Evolutionary conservation across 2,113 vertebrate species (phyloP).

Genomic region (Dicerorhinus sumatrensis): DNA sequence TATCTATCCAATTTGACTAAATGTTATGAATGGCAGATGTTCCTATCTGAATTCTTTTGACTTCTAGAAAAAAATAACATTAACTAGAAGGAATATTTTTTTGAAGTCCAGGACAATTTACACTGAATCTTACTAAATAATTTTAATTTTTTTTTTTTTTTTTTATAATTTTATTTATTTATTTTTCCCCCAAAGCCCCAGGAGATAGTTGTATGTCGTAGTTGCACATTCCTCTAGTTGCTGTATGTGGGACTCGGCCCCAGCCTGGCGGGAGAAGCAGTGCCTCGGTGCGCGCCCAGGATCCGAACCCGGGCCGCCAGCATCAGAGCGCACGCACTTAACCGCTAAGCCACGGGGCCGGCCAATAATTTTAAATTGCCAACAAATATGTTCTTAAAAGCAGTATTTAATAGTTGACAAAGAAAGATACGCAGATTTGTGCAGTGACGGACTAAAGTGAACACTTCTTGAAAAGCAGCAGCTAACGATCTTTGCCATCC

Average conservation of each 20-base stretch:
- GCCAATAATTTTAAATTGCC: background rate
- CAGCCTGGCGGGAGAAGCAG: too few relatives aligned
- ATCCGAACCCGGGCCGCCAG: too few relatives aligned
- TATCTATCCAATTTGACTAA: background rate
- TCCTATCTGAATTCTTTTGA: background rate
- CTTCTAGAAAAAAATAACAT: slow-evolving; percentile 8
- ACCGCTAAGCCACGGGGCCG: too few relatives aligned
- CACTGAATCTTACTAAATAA: background rate
- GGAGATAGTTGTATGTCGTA: too few relatives aligned
- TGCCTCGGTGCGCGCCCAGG: too few relatives aligned
- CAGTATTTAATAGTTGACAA: background rate
- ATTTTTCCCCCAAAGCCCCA: too few relatives aligned
- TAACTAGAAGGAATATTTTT: background rate
- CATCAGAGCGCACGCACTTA: too few relatives aligned
- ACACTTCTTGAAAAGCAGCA: background rate
- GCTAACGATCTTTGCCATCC: background rate
- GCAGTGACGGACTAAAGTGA: background rate
- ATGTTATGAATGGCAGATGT: background rate
- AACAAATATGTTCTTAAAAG: background rate
- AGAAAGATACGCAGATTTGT: background rate
- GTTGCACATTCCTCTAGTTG: too few relatives aligned
- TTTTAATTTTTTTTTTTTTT: background rate
- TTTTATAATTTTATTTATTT: too few relatives aligned
- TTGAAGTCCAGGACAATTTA: background rate
- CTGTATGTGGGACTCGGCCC: too few relatives aligned